phyloP scores from a whole-genome alignment of 92 coral and sea anemone species.

The Porites cylindrica region DNA sequence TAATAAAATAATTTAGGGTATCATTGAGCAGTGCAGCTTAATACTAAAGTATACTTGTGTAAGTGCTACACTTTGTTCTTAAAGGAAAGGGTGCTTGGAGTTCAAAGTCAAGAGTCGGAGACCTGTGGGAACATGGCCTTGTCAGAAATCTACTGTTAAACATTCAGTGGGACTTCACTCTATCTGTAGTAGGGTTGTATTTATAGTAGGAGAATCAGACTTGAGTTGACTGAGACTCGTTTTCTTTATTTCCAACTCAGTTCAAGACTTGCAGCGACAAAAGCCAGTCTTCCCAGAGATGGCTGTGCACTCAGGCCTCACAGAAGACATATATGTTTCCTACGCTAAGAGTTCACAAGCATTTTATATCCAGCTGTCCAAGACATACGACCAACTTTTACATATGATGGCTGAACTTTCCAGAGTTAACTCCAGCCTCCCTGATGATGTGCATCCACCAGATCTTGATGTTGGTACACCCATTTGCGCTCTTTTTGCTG shows the following conservation, averaged over 20 bases:
- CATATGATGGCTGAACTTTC: conserved; percentile 81
- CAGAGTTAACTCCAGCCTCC: conserved; percentile 58
- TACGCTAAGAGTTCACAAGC: conserved; percentile 64
- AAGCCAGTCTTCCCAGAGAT: conserved; percentile 16
- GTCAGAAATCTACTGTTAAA: neutral
- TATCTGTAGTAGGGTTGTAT: neutral
- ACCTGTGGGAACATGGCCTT: neutral
- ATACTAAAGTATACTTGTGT: too few species aligned
- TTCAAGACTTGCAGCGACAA: neutral
- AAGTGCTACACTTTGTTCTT: too few species aligned
- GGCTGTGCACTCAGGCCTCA: conserved; percentile 56
- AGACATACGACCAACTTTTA: conserved; percentile 64
- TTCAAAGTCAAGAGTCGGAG: neutral
- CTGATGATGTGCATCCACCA: conserved; percentile 49
- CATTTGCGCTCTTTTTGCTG: conserved; percentile 84
- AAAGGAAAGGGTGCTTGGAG: neutral
- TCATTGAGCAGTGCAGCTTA: too few species aligned
- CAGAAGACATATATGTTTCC: conserved; percentile 75
- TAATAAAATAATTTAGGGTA: too few species aligned
- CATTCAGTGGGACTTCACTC: neutral
- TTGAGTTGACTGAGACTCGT: neutral
- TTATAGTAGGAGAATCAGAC: neutral
- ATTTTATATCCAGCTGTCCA: conserved; percentile 80
- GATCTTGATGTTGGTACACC: conserved; percentile 54
- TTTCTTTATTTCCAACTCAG: conserved; percentile 23